phyloP scores from a whole-genome alignment of 2,888 invertebrate species.

The Dascillus cervinus region DNA sequence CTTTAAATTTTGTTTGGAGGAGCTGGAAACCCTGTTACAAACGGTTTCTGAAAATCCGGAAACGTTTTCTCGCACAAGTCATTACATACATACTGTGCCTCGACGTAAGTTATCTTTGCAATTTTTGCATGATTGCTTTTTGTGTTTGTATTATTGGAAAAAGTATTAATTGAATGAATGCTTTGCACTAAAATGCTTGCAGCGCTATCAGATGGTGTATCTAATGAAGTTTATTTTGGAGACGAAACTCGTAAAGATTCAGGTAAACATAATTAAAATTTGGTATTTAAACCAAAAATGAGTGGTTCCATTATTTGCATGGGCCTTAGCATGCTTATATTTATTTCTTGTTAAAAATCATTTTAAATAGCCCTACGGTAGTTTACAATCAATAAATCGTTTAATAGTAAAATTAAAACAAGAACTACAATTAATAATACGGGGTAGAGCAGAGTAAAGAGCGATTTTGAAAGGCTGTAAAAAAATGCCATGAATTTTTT shows the following conservation, averaged over 20 bases:
- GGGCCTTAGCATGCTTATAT: no score
- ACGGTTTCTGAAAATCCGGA: slow-evolving; percentile 35
- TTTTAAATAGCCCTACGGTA: no score
- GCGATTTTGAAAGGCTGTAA: no score
- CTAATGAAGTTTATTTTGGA: slow-evolving; percentile 71
- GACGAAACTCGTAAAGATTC: slow-evolving; percentile 65
- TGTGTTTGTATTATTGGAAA: not conserved
- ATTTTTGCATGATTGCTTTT: no score
- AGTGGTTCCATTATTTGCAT: no score
- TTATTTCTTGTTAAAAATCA: no score
- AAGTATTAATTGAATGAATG: not conserved
- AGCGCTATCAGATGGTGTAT: slow-evolving; percentile 60
- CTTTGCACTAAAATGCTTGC: slow-evolving; percentile 25
- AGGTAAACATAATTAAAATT: slow-evolving; percentile 35
- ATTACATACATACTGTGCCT: slow-evolving; percentile 43
- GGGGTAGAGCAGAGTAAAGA: no score
- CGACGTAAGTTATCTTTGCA: slow-evolving; percentile 44
- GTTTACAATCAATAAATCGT: no score
- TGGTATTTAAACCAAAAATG: no score
- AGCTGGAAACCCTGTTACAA: slow-evolving; percentile 44
- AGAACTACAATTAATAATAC: no score
- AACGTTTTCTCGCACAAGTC: slow-evolving; percentile 41
- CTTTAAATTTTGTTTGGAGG: slow-evolving; percentile 72
- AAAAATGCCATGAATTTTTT: no score
- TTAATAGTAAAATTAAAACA: no score